These are phyloP conservation scores for Crocidura indochinensis DNA, from an alignment of 2,797 vertebrate species.

Conservation along the genomic window DNA sequence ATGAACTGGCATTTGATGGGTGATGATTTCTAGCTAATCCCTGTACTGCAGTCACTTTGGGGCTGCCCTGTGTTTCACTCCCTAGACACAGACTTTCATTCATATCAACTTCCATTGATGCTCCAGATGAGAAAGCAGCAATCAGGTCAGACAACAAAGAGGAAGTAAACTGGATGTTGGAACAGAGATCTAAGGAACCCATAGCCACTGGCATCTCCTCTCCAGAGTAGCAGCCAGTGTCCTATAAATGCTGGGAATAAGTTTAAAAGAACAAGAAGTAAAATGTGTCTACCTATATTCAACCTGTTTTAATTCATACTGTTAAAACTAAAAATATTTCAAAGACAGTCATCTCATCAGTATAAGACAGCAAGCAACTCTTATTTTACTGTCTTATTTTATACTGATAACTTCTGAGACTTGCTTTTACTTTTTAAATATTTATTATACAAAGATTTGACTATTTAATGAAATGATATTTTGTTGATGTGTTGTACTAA, in stretches of 20 bases:
- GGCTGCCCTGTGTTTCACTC: background rate
- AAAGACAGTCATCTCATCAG: background rate
- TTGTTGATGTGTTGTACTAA: background rate
- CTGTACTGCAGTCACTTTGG: fast-evolving
- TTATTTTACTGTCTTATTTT: background rate
- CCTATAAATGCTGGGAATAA: background rate
- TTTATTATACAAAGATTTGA: background rate
- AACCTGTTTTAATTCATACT: background rate
- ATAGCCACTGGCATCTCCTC: background rate
- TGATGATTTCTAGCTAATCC: fast-evolving
- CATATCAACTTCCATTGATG: background rate
- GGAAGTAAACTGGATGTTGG: background rate
- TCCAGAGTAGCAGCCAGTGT: background rate
- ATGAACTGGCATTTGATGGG: fast-evolving
- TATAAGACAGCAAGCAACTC: background rate
- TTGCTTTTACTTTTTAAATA: background rate
- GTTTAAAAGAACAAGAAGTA: background rate
- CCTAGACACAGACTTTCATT: background rate
- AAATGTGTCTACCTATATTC: background rate
- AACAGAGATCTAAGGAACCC: background rate
- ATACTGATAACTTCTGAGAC: background rate
- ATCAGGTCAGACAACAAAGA: background rate
- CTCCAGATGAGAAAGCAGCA: background rate
- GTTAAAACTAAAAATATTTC: background rate
- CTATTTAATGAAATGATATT: background rate